Base-by-base conservation (phyloP, 2,797 vertebrate species). In the Sternotherus odoratus region DNA sequence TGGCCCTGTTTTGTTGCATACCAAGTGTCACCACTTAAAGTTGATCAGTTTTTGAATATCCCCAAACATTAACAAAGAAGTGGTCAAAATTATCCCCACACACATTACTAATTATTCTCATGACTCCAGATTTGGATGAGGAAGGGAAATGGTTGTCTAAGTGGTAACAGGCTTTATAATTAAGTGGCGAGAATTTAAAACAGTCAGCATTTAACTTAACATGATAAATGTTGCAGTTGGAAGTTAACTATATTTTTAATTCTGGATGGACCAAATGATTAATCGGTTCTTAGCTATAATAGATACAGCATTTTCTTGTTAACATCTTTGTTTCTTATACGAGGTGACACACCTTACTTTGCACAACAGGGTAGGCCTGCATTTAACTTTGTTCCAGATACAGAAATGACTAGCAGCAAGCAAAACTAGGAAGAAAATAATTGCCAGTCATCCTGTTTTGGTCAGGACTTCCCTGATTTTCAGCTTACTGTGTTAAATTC, bases 341-440 rank as follows among this genome's bases (percentile, higher is more conserved):
- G 63, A 72, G 51, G 81, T 83, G 78, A 54, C 89, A 86, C 63
- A 87, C 90, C 80, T 54, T 90, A 79, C 94, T 96, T 85, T 85
- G 51, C 53, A 24, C 56, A 88, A 84, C 1, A 6, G 82, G 78
- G 63, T 88, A 83, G 83, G 49, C 51, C 8, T 36, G 75, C 6
- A 21, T 93, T 93, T 95, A 94, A 91, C 90, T 95, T 85, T 13
- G 21, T 85, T 96, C 94, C 94, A 95, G 94, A 80, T 83, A 80
- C 43, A 85, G 72, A 86, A 91, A 85, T 75, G 92, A 49, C 69
- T 83, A 79, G 91, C 43, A 91, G 83, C 66, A 87, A 86, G 90
- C 85, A 86, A 23, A 93, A 60, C 82, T 77, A 57, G 85, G 80
- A 72, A 86, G 82, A 90, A 94, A 87, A 83, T 43, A 82, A 63